Conservation (phyloP, 1,140 invertebrate species). For the Ceratoteleas bidentatus region DNA sequence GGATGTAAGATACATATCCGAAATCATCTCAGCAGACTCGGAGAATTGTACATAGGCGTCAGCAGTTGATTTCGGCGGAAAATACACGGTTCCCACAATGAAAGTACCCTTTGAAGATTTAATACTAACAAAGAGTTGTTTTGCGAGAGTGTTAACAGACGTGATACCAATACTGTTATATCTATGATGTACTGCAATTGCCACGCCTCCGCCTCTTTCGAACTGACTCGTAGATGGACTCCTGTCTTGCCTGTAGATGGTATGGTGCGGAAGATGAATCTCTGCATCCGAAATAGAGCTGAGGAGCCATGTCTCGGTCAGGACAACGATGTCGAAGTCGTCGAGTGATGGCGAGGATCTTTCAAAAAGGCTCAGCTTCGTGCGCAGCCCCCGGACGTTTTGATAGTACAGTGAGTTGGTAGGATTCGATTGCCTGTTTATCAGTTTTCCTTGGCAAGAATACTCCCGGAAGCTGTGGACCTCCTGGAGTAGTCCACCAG, state of each 20-base stretch:
- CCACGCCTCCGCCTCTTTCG: background rate
- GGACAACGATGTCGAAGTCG: background rate
- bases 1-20: background rate
- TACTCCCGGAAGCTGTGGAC: background rate
- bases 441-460: background rate
- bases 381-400: background rate
- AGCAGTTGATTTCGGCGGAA: background rate
- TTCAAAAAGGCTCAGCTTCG: background rate
- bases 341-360: background rate
- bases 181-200: slow-evolving; percentile 3
- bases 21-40: background rate
- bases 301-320: slow-evolving; percentile 8
- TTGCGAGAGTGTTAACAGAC: background rate
- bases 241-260: slow-evolving; percentile 7
- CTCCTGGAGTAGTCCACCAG: background rate
- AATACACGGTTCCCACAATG: background rate
- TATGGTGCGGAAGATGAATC: background rate
- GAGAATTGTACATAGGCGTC: background rate
- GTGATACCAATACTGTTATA: background rate
- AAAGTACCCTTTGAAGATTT: background rate
- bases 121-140: background rate
- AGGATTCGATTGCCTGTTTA: background rate
- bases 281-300: background rate
- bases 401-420: background rate
- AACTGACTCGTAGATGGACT: background rate